Conservation (phyloP, 1,140 invertebrate species). For the Gryllus bimaculatus region DNA sequence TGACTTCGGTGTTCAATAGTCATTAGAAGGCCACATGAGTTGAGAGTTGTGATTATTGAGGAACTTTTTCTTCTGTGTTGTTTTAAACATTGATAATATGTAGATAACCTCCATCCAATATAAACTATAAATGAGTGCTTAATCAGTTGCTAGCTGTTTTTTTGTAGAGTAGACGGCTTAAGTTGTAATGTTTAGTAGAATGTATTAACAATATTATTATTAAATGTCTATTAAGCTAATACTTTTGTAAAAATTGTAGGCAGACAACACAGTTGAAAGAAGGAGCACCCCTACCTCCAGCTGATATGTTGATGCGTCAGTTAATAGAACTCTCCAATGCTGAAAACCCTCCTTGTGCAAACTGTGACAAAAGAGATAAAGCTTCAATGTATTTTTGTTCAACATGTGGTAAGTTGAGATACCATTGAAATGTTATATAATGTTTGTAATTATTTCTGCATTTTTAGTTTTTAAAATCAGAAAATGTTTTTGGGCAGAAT, state of each 20-base stretch:
- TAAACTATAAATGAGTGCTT: too few relatives aligned
- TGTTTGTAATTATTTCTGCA: background rate
- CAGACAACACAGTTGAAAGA: conserved; percentile 51
- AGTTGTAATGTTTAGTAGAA: background rate
- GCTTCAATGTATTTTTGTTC: conserved; percentile 59
- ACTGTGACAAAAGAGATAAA: conserved; percentile 56
- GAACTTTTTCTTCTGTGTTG: too few relatives aligned
- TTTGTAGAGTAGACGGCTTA: too few relatives aligned
- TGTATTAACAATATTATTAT: background rate
- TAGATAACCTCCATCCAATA: too few relatives aligned
- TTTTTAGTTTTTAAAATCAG: background rate
- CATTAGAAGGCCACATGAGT: too few relatives aligned
- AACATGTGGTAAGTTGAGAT: conserved; percentile 46
- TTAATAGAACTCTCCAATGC: conserved; percentile 53
- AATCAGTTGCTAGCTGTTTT: too few relatives aligned
- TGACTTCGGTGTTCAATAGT: too few relatives aligned
- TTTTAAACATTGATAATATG: too few relatives aligned
- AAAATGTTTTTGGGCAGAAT: background rate
- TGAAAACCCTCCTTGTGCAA: conserved; percentile 58
- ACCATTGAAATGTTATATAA: too few relatives aligned
- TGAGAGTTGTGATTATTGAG: too few relatives aligned
- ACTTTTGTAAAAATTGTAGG: conserved; percentile 32
- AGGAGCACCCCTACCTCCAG: conserved; percentile 45
- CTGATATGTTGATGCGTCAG: conserved; percentile 51
- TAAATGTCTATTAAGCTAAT: background rate